These are phyloP conservation scores for Amphiprion percula DNA, from an alignment of 2,113 vertebrate genomes.

Conservation along the genomic window DNA sequence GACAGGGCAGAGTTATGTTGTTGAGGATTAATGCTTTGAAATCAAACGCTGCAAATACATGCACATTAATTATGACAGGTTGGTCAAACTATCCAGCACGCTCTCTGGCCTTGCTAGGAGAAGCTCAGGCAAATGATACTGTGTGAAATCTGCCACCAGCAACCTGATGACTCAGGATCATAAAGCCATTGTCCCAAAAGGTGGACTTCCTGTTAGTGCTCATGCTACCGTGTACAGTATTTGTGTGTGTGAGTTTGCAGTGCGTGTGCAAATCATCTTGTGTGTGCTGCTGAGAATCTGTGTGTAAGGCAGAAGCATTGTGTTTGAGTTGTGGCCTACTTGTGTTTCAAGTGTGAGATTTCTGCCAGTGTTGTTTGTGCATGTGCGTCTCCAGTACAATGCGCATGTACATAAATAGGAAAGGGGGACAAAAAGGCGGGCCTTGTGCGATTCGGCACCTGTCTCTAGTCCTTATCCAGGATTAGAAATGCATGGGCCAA, in stretches of 20 bases:
- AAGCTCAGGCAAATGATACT: slow-evolving; percentile 14
- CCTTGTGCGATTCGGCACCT: slow-evolving; percentile 64
- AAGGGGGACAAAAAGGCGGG: slow-evolving; percentile 59
- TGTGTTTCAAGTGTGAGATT: neutral
- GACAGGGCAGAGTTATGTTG: neutral
- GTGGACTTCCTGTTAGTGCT: slow-evolving; percentile 69
- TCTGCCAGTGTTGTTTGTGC: neutral
- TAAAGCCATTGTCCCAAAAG: slow-evolving; percentile 42
- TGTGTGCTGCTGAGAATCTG: neutral
- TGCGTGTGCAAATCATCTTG: slow-evolving; percentile 10
- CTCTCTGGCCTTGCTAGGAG: neutral
- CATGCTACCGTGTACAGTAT: neutral
- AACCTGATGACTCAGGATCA: slow-evolving; percentile 61
- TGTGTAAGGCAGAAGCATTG: neutral
- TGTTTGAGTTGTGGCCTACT: neutral
- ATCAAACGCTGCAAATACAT: neutral
- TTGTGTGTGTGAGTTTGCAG: slow-evolving; percentile 1
- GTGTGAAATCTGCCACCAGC: slow-evolving; percentile 31
- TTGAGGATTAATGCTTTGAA: slow-evolving; percentile 16
- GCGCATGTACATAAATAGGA: slow-evolving; percentile 54
- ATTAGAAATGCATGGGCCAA: slow-evolving; percentile 61
- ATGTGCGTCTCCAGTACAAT: slow-evolving; percentile 6
- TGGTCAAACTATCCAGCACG: neutral
- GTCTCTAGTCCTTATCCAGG: slow-evolving; percentile 68
- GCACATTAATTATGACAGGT: neutral